Base-by-base conservation (phyloP, 2,113 vertebrate species). In the Thymallus thymallus region DNA sequence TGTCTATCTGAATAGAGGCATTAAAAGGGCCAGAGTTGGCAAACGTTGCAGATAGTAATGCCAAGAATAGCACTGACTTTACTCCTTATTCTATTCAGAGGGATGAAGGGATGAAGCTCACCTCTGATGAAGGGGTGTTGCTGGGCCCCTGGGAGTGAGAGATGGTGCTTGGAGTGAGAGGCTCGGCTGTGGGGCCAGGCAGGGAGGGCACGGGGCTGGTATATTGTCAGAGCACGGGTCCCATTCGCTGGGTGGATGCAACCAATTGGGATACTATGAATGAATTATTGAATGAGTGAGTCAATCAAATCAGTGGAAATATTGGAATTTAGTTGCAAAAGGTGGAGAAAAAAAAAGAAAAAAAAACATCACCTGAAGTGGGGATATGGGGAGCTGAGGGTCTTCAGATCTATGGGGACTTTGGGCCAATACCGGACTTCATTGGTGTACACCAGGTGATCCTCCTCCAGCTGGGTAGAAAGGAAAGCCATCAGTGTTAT, bases 381-480 rank as follows among this genome's bases (percentile, higher is more conserved):
- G 23, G 78, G 82, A n/a, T 84, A 82, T 18, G 80, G 79, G 26
- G 76, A 80, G 20, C 78, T 83, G 16, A 85, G 45, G 0, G 77
- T 79, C 6, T 72, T 72, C 1, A 62, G 14, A 20, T 73, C 22
- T 0, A 81, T 77, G 3, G 74, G 71, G 41, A 64, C 35, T 46
- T 72, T 67, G 1, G 77, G 69, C 16, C 46, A 60, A 73, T 82
- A 85, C 1, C 71, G 77, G 30, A 90, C 84, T 69, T 91, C 85
- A 22, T 91, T 91, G 10, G 79, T 79, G 51, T 87, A 90, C 4
- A 84, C 60, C 24, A 89, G 20, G 29, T 81, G 76, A 55, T 81
- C 76, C 4, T 77, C 77, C 7, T 79, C 78, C 61, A 87, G 56
- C 89, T 91, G 24, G 6, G 26, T 5, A 51, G 48, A 51, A 51